Evolutionary conservation across 2,797 vertebrate species (phyloP).

Genomic region (Hapalemur alaotrensis): DNA sequence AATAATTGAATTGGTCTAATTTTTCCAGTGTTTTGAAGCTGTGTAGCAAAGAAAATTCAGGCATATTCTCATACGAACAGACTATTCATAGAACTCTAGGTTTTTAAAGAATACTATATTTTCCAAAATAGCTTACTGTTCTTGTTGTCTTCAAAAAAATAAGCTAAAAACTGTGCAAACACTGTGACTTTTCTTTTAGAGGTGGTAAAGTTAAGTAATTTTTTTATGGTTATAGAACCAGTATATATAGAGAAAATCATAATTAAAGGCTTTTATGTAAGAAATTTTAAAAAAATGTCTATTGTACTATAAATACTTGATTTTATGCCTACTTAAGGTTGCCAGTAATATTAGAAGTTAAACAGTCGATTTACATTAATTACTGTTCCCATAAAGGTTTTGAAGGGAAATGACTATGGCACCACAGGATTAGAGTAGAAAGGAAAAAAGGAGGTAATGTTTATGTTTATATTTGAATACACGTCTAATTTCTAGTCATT

Average conservation of each 20-base stretch:
- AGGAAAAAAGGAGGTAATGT: background rate
- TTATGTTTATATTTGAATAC: constrained; percentile 32
- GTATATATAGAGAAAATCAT: background rate
- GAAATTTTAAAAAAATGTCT: background rate
- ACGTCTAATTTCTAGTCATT: background rate
- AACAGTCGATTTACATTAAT: constrained; percentile 54
- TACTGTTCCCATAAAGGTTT: constrained; percentile 40
- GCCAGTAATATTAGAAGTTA: constrained; percentile 54
- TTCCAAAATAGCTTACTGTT: constrained; percentile 52
- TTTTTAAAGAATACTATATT: constrained; percentile 46
- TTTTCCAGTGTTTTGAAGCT: background rate
- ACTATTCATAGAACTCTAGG: background rate
- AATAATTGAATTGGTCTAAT: background rate
- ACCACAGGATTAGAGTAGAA: background rate
- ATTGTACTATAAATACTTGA: constrained; percentile 23
- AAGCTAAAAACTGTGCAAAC: constrained; percentile 44
- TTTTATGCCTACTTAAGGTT: constrained; percentile 49
- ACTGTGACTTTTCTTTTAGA: constrained; percentile 39
- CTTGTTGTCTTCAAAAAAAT: constrained; percentile 54
- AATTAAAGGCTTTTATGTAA: constrained; percentile 23
- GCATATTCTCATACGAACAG: constrained; percentile 18
- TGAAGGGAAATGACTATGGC: constrained; percentile 3
- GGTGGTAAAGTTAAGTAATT: constrained; percentile 20
- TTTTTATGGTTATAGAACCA: constrained; percentile 35
- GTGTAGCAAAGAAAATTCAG: background rate